phyloP scores from a whole-genome alignment of 1,140 invertebrate genomes.

The Schlechtendalia chinensis region DNA sequence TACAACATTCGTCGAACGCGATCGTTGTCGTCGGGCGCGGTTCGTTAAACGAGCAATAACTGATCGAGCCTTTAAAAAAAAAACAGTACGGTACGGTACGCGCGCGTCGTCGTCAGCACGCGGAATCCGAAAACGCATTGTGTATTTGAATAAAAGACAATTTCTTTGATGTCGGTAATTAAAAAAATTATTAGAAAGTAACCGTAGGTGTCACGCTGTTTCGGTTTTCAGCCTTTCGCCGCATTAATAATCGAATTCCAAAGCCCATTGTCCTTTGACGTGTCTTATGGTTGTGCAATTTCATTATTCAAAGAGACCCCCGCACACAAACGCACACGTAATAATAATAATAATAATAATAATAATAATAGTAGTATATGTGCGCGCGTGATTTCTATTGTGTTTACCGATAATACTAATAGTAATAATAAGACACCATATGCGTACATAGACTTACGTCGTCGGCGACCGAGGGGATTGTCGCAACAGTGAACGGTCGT shows the following conservation, averaged over 20 bases:
- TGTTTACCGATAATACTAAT: constrained; percentile 41
- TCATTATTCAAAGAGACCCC: constrained; percentile 47
- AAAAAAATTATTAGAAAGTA: constrained; percentile 48
- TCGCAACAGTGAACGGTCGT: background rate
- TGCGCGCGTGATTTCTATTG: constrained; percentile 30
- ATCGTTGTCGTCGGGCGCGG: background rate
- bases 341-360: background rate
- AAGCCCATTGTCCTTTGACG: constrained; percentile 47
- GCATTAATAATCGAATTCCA: constrained; percentile 49
- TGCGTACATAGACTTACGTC: background rate
- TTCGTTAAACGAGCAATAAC: too few species aligned
- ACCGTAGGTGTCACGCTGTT: constrained; percentile 45
- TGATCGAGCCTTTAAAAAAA: constrained; percentile 32
- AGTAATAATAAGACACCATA: background rate
- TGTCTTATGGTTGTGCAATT: constrained; percentile 50
- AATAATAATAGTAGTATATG: background rate
- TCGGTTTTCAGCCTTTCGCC: constrained; percentile 47
- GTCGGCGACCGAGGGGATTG: background rate
- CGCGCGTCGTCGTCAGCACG: background rate
- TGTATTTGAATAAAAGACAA: constrained; percentile 33
- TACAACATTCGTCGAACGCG: too few species aligned
- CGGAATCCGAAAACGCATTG: constrained; percentile 19
- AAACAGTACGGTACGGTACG: constrained; percentile 28
- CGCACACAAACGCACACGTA: background rate
- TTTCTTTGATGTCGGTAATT: constrained; percentile 47